phyloP scores from a whole-genome alignment of 2,113 vertebrate genomes.

The Syrmaticus mikado region DNA sequence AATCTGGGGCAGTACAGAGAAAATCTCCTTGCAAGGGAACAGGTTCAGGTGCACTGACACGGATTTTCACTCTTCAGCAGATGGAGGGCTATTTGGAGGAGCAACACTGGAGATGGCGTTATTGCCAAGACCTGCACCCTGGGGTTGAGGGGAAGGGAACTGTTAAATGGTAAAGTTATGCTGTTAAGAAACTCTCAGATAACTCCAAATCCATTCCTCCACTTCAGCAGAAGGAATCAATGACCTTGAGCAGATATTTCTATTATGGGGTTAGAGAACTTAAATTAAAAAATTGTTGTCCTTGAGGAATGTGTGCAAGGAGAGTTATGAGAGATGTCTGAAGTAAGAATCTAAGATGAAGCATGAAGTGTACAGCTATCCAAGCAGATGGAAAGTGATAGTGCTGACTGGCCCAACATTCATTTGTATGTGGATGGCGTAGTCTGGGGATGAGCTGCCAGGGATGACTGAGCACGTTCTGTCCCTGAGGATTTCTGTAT shows the following conservation, averaged over 20 bases:
- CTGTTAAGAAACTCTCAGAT: background rate
- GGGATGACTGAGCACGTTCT: background rate
- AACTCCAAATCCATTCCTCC: background rate
- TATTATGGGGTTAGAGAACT: background rate
- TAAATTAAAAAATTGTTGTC: background rate
- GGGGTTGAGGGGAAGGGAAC: background rate
- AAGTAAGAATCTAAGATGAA: background rate
- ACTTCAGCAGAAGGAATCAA: background rate
- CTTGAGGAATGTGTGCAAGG: background rate
- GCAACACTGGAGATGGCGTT: constrained; percentile 23
- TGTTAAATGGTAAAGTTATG: background rate
- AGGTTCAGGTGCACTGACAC: constrained; percentile 50
- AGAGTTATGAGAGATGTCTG: background rate
- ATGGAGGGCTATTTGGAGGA: constrained; percentile 64
- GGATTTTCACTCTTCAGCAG: constrained; percentile 53
- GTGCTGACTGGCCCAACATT: background rate
- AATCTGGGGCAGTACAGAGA: constrained; percentile 66
- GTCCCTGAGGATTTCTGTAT: constrained; percentile 29
- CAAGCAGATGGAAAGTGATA: background rate
- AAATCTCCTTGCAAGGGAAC: constrained; percentile 55
- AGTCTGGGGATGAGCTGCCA: constrained; percentile 17
- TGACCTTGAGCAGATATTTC: background rate
- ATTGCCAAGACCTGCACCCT: background rate
- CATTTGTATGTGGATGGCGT: background rate
- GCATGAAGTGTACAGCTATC: background rate